Percentiles rank a stretch among this genome's conserved stretches.
phyloP scores from a whole-genome alignment of 2,888 invertebrate species.

The Aporophyla nigra region DNA sequence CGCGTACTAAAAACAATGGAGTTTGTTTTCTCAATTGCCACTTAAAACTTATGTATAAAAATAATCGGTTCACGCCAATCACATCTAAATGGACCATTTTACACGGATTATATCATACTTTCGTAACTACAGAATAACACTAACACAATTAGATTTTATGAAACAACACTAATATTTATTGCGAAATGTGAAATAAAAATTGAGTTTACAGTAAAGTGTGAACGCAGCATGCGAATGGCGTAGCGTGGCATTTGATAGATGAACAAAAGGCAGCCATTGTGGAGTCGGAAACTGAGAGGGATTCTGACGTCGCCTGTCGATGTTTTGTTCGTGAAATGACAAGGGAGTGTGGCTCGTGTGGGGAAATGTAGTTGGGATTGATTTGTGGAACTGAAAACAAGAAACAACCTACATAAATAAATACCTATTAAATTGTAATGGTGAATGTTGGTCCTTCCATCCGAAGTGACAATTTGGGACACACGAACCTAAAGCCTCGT shows the following conservation, averaged over 20 bases:
- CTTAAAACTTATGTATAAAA: constrained; percentile 1
- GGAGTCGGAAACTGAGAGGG: constrained; percentile 39
- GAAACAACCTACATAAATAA: neutral
- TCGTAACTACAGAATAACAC: constrained; percentile 43
- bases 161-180: constrained; percentile 42
- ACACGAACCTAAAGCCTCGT: neutral
- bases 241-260: constrained; percentile 25
- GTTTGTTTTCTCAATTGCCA: constrained; percentile 31
- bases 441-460: neutral
- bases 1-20: neutral
- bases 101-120: constrained; percentile 43
- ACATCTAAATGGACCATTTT: constrained; percentile 51
- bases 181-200: constrained; percentile 37
- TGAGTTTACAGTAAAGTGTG: constrained; percentile 27
- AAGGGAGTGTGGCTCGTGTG: constrained; percentile 23
- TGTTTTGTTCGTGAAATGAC: constrained; percentile 51
- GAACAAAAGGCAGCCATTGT: constrained; percentile 57
- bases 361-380: constrained; percentile 30
- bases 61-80: constrained; percentile 36
- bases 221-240: constrained; percentile 33
- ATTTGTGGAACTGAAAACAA: constrained; percentile 11
- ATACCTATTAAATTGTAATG: neutral
- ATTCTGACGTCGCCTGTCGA: constrained; percentile 59
- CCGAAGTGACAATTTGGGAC: neutral
- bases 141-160: constrained; percentile 51